These are phyloP conservation scores for Xyrichtys novacula DNA, from an alignment of 2,797 vertebrate genomes.

Conservation along the genomic window DNA sequence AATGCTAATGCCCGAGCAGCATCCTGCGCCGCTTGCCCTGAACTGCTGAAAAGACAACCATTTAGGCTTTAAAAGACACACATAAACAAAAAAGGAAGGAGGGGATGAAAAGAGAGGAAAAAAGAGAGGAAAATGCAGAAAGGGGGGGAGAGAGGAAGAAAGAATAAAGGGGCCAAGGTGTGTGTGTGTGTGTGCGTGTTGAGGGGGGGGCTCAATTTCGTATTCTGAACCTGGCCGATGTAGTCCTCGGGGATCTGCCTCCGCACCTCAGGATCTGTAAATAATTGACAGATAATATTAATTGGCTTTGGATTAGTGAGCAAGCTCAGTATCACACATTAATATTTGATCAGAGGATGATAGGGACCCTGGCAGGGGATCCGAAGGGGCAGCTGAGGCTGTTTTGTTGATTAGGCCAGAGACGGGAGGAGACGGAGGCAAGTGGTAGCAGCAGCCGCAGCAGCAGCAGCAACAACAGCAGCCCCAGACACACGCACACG, in stretches of 20 bases:
- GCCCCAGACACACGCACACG: slow-evolving; percentile 72
- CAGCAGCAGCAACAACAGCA: slow-evolving; percentile 67
- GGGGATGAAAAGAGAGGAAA: slow-evolving; percentile 64
- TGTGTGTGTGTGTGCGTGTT: too few species aligned
- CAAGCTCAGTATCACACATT: slow-evolving; percentile 99
- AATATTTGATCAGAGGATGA: slow-evolving; percentile 99
- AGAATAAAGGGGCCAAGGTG: slow-evolving; percentile 57
- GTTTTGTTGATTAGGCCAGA: slow-evolving; percentile 94
- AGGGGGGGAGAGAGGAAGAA: slow-evolving; percentile 60
- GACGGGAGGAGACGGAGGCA: slow-evolving; percentile 84
- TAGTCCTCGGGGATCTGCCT: slow-evolving; percentile 96
- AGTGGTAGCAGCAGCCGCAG: slow-evolving; percentile 60
- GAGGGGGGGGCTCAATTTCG: slow-evolving; percentile 90
- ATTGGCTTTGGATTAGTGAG: slow-evolving; percentile 99
- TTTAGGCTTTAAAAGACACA: slow-evolving; percentile 84
- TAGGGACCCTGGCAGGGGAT: slow-evolving; percentile 98
- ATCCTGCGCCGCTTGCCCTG: slow-evolving; percentile 55
- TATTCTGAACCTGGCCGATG: slow-evolving; percentile 99
- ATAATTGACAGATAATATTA: slow-evolving; percentile 99
- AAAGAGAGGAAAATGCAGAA: slow-evolving; percentile 70
- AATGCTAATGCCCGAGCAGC: slow-evolving; percentile 77
- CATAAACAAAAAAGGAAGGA: slow-evolving; percentile 80
- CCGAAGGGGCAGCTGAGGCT: slow-evolving; percentile 98
- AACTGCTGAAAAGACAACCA: slow-evolving; percentile 76
- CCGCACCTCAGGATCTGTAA: slow-evolving; percentile 99